Evolutionary conservation across 2,797 vertebrate species (phyloP), one percentile per base, ranked within the genome.

Genomic region (Crocidura indochinensis): DNA sequence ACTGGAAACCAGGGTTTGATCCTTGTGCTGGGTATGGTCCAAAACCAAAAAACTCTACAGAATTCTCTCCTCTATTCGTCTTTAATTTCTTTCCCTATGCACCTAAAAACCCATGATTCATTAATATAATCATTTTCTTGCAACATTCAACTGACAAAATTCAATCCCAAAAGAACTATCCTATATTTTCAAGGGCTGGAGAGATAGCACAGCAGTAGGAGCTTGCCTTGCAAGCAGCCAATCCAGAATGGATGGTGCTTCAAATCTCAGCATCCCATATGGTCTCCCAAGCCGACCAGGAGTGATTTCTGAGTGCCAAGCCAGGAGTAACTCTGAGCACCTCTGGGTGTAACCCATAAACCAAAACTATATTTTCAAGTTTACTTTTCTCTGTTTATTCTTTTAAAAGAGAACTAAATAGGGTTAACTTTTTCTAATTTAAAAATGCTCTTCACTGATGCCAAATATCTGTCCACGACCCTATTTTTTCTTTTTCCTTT

Each of bases 341-440:
- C 5, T 2, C 38, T 5, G 38, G 38, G 38, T 38, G 38, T 38
- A 5, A 38, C 38, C 38, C 38, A 38, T 2, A 38, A 38, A 38
- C 2, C 38, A 72, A 77, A 12, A 56, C 6, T 84, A 2, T 46
- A 46, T 77, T 69, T 92, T 77, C 77, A 78, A 24, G 14, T 83
- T 84, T 87, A n/a, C 49, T 65, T 81, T 90, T 94, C 67, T 75
- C n/a, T 51, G 46, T n/a, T 73, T 60, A 79, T 75, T 89, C 75
- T 68, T 84, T 80, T 38, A 38, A n/a, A n/a, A 15, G 51, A 15
- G 47, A 51, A 73, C 90, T 87, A 94, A 72, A 65, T 1, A 51
- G 22, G 44, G 10, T 81, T 60, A 62, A 67, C 51, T 71, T 77
- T 90, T 64, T 92, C 19, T 84, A 80, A 84, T 22, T 47, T 72